Conservation (phyloP, 2,113 vertebrate species). For the Tinamus guttatus region DNA sequence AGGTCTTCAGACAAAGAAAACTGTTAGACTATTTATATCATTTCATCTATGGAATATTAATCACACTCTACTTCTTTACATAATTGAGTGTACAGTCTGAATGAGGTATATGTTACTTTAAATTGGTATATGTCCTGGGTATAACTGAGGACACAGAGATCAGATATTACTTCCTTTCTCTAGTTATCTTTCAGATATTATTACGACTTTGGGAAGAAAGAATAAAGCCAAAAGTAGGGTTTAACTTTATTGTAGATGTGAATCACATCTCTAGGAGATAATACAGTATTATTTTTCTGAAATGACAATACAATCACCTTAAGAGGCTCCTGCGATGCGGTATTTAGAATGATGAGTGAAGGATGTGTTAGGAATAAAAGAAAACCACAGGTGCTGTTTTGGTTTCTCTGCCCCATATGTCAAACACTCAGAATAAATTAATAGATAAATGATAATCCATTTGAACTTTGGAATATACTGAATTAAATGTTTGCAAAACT, state of each 20-base stretch:
- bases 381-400: constrained; percentile 66
- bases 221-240: constrained; percentile 34
- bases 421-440: constrained; percentile 51
- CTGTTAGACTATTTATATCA: not conserved
- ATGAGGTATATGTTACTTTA: not conserved
- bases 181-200: constrained; percentile 17
- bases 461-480: constrained; percentile 13
- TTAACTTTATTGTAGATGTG: constrained; percentile 67
- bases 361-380: constrained; percentile 61
- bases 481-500: constrained; percentile 54
- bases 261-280: constrained; percentile 63
- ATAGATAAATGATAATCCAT: constrained; percentile 1
- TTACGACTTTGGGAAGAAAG: constrained; percentile 30
- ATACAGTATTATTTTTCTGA: constrained; percentile 71
- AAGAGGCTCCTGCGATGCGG: constrained; percentile 55
- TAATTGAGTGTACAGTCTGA: not conserved
- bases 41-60: not conserved
- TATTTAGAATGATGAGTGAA: constrained; percentile 65
- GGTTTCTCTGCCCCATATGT: constrained; percentile 26
- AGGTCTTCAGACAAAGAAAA: not conserved
- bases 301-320: constrained; percentile 62
- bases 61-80: not conserved
- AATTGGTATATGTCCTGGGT: constrained; percentile 52
- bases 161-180: not conserved
- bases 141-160: constrained; percentile 31